A percentile compares a stretch with the other conserved stretches of the same genome.
Evolutionary conservation across 2,113 vertebrate genomes (phyloP).

Genomic region (Sardina pilchardus): DNA sequence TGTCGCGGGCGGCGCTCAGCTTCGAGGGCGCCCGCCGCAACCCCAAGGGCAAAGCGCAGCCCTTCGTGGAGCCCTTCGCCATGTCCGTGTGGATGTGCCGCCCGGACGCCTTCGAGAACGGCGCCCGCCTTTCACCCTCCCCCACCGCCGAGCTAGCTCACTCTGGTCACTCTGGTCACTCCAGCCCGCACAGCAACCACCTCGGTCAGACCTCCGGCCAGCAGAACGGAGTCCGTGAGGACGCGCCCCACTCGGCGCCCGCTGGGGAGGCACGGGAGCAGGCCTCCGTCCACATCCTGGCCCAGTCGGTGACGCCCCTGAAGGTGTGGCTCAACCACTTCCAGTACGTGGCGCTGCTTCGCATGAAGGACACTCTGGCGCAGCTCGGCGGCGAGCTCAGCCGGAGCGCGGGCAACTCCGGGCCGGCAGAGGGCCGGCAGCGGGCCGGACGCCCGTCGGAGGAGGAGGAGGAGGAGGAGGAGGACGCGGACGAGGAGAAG

Average conservation of each 20-base stretch:
- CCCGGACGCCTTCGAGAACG: slow-evolving; percentile 60
- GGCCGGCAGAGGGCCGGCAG: slow-evolving; percentile 55
- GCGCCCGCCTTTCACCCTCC: slow-evolving; percentile 34
- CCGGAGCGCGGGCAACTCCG: slow-evolving; percentile 69
- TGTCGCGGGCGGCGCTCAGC: slow-evolving; percentile 78
- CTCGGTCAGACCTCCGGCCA: slow-evolving; percentile 40
- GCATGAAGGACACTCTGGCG: slow-evolving; percentile 86
- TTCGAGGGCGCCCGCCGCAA: slow-evolving; percentile 88
- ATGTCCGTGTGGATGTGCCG: slow-evolving; percentile 87
- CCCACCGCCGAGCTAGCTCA: not conserved
- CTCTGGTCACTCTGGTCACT: slow-evolving; percentile 19
- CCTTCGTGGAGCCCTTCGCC: slow-evolving; percentile 86
- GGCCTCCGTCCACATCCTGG: slow-evolving; percentile 79
- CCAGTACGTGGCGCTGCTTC: slow-evolving; percentile 90
- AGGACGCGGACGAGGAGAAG: not conserved
- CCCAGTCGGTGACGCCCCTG: slow-evolving; percentile 77
- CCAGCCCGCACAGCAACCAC: not conserved
- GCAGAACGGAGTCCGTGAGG: slow-evolving; percentile 22
- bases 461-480: slow-evolving; percentile 46
- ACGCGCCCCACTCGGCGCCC: not conserved
- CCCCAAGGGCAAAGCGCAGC: slow-evolving; percentile 78
- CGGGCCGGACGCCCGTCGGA: not conserved
- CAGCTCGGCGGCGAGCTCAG: slow-evolving; percentile 80
- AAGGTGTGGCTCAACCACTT: slow-evolving; percentile 91
- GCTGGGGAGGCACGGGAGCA: not conserved